Conservation (phyloP, 1,140 invertebrate species). For the Trichonephila clavata region DNA sequence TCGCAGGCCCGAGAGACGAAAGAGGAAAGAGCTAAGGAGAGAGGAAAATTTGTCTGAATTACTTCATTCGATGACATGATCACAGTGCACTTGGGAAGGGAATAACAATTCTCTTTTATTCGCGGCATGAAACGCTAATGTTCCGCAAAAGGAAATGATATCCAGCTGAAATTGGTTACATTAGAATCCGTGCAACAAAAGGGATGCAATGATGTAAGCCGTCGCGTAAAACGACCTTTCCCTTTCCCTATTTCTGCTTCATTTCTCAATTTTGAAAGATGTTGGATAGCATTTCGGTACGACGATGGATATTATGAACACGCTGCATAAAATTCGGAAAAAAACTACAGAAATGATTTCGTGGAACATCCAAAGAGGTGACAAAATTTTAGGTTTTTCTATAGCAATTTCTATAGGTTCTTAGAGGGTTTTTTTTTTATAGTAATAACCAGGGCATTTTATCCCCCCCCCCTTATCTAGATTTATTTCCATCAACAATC, state of each 20-base stretch:
- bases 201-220: not conserved
- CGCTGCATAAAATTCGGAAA: no score
- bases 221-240: not conserved
- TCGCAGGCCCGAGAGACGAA: not conserved
- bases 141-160: constrained; percentile 23
- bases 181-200: not conserved
- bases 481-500: no score
- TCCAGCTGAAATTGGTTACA: not conserved
- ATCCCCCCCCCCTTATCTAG: no score
- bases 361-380: no score
- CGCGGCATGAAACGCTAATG: not conserved
- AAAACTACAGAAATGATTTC: no score
- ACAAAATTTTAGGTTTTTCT: no score
- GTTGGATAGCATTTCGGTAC: no score
- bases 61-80: constrained; percentile 35
- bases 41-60: constrained; percentile 9
- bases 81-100: not conserved
- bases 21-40: not conserved
- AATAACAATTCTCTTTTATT: constrained; percentile 35
- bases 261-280: no score
- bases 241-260: not conserved
- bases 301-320: no score
- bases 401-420: no score
- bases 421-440: no score
- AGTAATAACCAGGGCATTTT: no score